A percentile compares a stretch with the other conserved stretches of the same genome.
Evolutionary conservation across 2,888 invertebrate genomes (phyloP).

Genomic region (Aleiodes leptofemur): DNA sequence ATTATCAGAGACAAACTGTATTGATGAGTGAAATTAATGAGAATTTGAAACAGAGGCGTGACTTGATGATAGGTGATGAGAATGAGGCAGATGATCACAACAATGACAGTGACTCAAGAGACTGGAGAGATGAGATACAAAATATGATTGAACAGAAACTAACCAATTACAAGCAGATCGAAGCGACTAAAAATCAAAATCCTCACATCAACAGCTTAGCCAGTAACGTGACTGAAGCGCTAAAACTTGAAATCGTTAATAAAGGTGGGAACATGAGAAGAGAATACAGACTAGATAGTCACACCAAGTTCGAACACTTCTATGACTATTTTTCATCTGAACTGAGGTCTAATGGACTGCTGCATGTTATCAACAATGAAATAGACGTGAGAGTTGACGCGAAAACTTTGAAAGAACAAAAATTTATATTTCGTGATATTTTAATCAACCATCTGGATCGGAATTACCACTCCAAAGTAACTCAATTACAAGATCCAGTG

Average conservation of each 20-base stretch:
- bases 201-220: background rate
- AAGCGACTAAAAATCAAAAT: too few relatives aligned
- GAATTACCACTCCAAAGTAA: constrained; percentile 52
- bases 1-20: constrained; percentile 34
- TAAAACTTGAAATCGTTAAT: constrained; percentile 40
- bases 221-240: constrained; percentile 25
- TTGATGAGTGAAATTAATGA: constrained; percentile 28
- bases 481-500: constrained; percentile 50
- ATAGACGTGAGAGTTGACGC: constrained; percentile 8
- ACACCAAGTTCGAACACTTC: constrained; percentile 42
- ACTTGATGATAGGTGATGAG: constrained; percentile 9
- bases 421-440: constrained; percentile 54
- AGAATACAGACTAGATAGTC: constrained; percentile 36
- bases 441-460: constrained; percentile 54
- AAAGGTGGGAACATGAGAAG: constrained; percentile 29
- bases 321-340: constrained; percentile 46
- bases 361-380: constrained; percentile 45
- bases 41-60: constrained; percentile 18
- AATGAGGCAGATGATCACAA: constrained; percentile 2
- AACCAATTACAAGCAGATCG: background rate
- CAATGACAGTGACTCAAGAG: constrained; percentile 13
- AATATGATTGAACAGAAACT: constrained; percentile 29
- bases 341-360: constrained; percentile 43
- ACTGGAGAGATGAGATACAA: constrained; percentile 30
- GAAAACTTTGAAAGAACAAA: constrained; percentile 48